Evolutionary conservation across 2,797 vertebrate genomes (phyloP).

Genomic region (Thaleichthys pacificus): DNA sequence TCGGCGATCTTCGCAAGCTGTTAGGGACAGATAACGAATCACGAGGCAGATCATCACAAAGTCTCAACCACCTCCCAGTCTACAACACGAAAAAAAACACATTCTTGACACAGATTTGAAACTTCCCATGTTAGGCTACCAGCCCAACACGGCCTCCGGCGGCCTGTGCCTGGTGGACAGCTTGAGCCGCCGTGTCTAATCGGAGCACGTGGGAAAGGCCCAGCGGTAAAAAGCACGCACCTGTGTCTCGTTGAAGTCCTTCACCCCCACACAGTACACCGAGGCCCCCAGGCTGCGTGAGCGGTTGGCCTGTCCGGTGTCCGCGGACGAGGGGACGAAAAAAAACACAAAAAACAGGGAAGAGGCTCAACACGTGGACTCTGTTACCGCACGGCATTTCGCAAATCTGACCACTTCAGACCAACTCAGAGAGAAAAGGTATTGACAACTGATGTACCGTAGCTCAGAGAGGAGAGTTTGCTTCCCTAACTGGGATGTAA

Average conservation of each 20-base stretch:
- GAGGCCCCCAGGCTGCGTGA: conserved; percentile 93
- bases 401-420: conserved; percentile 18
- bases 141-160: background rate
- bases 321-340: conserved; percentile 34
- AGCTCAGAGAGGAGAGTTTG: background rate
- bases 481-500: background rate
- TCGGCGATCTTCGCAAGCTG: conserved; percentile 97
- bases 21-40: conserved; percentile 19
- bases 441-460: background rate
- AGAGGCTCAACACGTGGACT: conserved; percentile 55
- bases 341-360: conserved; percentile 55
- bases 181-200: conserved; percentile 9
- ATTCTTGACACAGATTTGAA: no score
- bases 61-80: background rate
- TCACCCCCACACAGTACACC: conserved; percentile 96
- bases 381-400: conserved; percentile 54
- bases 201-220: background rate
- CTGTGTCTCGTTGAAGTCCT: conserved; percentile 99
- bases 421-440: no score
- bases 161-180: background rate
- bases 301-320: conserved; percentile 86
- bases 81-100: background rate
- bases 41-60: no score
- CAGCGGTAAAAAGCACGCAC: conserved; percentile 62
- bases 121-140: no score